These are phyloP conservation scores for Charanyca ferruginea DNA, from an alignment of 2,888 invertebrate species.

Conservation along the genomic window DNA sequence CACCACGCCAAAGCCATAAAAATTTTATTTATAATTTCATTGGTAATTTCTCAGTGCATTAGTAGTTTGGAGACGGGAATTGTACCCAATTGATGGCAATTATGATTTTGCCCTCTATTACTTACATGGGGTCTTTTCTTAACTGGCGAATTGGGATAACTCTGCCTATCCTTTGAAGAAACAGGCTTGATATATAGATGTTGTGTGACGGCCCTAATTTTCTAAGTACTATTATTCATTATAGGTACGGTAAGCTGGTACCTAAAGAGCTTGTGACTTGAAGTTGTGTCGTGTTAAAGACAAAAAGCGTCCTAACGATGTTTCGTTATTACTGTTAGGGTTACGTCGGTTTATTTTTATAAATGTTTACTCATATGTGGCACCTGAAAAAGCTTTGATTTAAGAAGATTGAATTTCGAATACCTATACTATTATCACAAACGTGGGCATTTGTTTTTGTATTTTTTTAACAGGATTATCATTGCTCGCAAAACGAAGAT, in stretches of 20 bases:
- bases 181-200: constrained; percentile 2
- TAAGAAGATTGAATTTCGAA: background rate
- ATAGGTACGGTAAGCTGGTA: constrained; percentile 1
- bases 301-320: constrained; percentile 11
- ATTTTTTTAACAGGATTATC: too few relatives aligned
- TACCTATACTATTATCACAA: background rate
- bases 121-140: too few relatives aligned
- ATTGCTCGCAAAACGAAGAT: too few relatives aligned
- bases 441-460: too few relatives aligned
- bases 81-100: too few relatives aligned
- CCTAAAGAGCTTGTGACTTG: constrained; percentile 17
- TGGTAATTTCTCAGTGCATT: too few relatives aligned
- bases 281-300: background rate
- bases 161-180: background rate
- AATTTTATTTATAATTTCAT: too few relatives aligned
- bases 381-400: background rate
- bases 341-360: background rate
- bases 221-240: background rate
- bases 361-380: background rate
- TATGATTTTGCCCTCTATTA: too few relatives aligned
- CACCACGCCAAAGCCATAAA: too few relatives aligned
- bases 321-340: constrained; percentile 7
- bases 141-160: background rate
- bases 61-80: too few relatives aligned
- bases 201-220: constrained; percentile 20